Evolutionary conservation across 2,797 vertebrate species (phyloP).

Genomic region (Lagocephalus sceleratus): DNA sequence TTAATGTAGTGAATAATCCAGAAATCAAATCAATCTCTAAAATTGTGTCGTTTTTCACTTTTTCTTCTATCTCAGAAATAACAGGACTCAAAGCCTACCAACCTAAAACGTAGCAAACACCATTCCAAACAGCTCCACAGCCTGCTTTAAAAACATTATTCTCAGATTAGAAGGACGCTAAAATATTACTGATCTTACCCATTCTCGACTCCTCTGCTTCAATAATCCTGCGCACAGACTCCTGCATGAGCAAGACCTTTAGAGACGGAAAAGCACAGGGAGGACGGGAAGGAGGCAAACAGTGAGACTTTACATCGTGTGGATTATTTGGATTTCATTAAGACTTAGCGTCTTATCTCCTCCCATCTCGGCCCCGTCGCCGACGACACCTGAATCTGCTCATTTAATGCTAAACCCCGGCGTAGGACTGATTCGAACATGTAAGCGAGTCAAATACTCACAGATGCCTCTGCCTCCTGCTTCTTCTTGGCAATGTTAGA

Average conservation of each 20-base stretch:
- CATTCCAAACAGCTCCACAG: no score
- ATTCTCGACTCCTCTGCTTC: constrained; percentile 94
- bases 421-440: not conserved
- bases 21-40: no score
- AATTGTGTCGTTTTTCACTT: no score
- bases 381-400: constrained; percentile 10
- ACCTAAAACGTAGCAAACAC: no score
- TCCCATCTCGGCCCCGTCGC: constrained; percentile 22
- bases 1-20: no score
- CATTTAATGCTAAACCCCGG: constrained; percentile 1
- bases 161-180: constrained; percentile 15
- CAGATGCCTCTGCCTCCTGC: constrained; percentile 93
- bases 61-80: no score
- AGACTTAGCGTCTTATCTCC: constrained; percentile 19
- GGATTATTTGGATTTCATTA: not conserved
- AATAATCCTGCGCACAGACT: constrained; percentile 94
- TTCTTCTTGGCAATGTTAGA: constrained; percentile 89
- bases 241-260: constrained; percentile 96
- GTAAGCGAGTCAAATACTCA: constrained; percentile 70
- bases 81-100: no score
- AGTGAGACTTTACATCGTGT: constrained; percentile 21
- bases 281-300: constrained; percentile 12
- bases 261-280: constrained; percentile 25
- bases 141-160: constrained; percentile 32
- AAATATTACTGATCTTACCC: constrained; percentile 79